Evolutionary conservation across 2,888 invertebrate species (phyloP).

Genomic region (Diarsia brunnea): DNA sequence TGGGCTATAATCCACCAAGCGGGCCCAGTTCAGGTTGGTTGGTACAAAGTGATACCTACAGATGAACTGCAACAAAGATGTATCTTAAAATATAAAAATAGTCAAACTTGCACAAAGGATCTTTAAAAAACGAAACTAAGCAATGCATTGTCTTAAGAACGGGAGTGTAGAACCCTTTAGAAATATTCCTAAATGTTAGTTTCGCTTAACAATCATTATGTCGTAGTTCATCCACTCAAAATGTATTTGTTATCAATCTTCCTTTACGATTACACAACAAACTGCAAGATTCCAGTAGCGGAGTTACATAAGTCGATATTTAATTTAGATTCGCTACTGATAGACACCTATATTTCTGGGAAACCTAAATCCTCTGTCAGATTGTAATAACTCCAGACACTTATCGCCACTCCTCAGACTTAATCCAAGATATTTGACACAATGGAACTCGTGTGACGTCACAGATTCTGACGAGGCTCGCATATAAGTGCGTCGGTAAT

Average conservation of each 20-base stretch:
- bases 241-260: neutral
- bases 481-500: neutral
- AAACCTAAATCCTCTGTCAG: constrained; percentile 36
- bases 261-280: neutral
- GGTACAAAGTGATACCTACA: too few species aligned
- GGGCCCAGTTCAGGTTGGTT: too few species aligned
- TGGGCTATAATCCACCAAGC: too few species aligned
- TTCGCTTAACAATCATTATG: too few species aligned
- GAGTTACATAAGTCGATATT: neutral
- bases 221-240: too few species aligned
- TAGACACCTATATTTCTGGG: neutral
- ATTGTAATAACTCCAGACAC: constrained; percentile 27
- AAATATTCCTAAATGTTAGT: too few species aligned
- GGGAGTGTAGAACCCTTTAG: too few species aligned
- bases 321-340: neutral
- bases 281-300: constrained; percentile 9
- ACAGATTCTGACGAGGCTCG: constrained; percentile 2
- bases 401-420: constrained; percentile 5
- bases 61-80: too few species aligned
- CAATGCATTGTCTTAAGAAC: too few species aligned
- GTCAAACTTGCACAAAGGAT: too few species aligned
- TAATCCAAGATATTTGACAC: constrained; percentile 29
- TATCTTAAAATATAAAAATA: too few species aligned
- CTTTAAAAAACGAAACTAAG: too few species aligned
- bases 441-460: constrained; percentile 8